Conservation (phyloP, 1,140 invertebrate genomes). For the Melipona quadrifasciata region DNA sequence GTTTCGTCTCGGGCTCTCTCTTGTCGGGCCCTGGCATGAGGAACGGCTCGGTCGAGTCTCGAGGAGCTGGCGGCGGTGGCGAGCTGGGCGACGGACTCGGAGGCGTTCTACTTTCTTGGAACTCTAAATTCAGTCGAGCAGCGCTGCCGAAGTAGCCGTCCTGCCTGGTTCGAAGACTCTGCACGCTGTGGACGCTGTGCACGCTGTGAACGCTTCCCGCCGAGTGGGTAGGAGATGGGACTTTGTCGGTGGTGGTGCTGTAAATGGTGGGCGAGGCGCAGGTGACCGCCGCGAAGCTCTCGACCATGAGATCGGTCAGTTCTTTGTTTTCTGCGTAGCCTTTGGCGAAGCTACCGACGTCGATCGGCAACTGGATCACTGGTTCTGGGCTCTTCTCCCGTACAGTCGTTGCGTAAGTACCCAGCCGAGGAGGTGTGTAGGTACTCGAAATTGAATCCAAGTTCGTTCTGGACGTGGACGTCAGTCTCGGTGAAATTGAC, state of each 20-base stretch:
- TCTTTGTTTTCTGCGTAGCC: slow-evolving; percentile 81
- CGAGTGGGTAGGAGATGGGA: slow-evolving; percentile 84
- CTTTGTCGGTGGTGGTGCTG: slow-evolving; percentile 81
- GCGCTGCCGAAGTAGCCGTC: slow-evolving; percentile 84
- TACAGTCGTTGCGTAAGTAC: slow-evolving; percentile 70
- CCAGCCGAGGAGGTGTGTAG: slow-evolving; percentile 74
- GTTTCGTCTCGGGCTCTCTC: slow-evolving; percentile 71
- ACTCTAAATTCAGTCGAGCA: slow-evolving; percentile 81
- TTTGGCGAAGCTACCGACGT: slow-evolving; percentile 79
- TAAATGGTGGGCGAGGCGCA: slow-evolving; percentile 81
- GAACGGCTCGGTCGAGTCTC: slow-evolving; percentile 83
- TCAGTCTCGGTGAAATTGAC: slow-evolving; percentile 80
- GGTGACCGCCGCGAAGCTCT: slow-evolving; percentile 80
- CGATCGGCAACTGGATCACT: slow-evolving; percentile 78
- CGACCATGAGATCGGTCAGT: slow-evolving; percentile 80
- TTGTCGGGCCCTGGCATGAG: slow-evolving; percentile 76
- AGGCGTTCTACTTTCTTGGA: slow-evolving; percentile 81
- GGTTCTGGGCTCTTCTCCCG: slow-evolving; percentile 77
- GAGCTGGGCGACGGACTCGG: slow-evolving; percentile 84
- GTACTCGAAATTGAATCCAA: slow-evolving; percentile 77
- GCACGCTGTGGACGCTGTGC: slow-evolving; percentile 76
- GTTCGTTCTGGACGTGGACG: slow-evolving; percentile 76
- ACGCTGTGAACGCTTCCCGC: slow-evolving; percentile 80
- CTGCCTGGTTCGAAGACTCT: slow-evolving; percentile 85
- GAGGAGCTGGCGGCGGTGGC: slow-evolving; percentile 91